Percentiles rank a stretch among this genome's conserved stretches.
Conservation (phyloP, 2,797 vertebrate species). For the Neoniphon sammara region DNA sequence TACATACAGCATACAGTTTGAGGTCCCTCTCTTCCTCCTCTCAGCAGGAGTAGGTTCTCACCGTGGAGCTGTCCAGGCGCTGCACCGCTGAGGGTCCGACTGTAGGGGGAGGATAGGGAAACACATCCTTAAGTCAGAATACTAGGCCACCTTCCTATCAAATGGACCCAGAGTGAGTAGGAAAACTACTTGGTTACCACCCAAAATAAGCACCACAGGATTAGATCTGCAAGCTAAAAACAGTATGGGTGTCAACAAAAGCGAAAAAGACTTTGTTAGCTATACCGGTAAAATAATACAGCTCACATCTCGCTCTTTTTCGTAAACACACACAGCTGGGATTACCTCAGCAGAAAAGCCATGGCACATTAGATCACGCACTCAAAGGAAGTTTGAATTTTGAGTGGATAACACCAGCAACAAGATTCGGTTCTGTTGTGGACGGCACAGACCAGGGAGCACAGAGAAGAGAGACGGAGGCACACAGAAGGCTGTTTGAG, state of each 20-base stretch:
- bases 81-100: constrained; percentile 94
- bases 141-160: not conserved
- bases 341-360: constrained; percentile 50
- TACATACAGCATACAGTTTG: constrained; percentile 92
- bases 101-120: constrained; percentile 80
- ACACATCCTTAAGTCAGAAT: not conserved
- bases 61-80: constrained; percentile 98
- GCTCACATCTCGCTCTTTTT: not conserved
- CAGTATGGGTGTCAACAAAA: constrained; percentile 28
- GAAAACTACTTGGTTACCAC: constrained; percentile 28
- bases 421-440: constrained; percentile 32
- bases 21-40: constrained; percentile 86
- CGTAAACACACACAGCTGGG: constrained; percentile 5
- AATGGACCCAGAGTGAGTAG: constrained; percentile 30
- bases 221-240: constrained; percentile 27
- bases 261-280: constrained; percentile 19
- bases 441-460: constrained; percentile 55
- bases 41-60: constrained; percentile 99
- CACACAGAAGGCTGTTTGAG: constrained; percentile 52
- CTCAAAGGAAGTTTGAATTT: constrained; percentile 54
- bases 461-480: constrained; percentile 50
- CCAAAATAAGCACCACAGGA: constrained; percentile 28
- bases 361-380: constrained; percentile 40
- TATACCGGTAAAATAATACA: not conserved
- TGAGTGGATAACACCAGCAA: constrained; percentile 54